Base-by-base conservation (phyloP, 2,113 vertebrate genomes). In the Passer montanus region DNA sequence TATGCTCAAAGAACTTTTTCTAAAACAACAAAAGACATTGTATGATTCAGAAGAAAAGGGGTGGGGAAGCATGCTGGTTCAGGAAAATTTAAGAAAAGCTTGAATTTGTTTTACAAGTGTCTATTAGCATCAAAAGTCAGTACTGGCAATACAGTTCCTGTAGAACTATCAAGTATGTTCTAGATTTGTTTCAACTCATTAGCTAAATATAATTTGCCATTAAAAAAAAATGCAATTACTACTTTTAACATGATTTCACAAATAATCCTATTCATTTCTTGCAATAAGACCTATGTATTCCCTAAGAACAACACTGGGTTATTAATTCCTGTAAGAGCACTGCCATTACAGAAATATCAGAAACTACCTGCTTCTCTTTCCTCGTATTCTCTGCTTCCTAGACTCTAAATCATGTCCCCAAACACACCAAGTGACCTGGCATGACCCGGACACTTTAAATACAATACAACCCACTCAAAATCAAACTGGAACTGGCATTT, bases 181-280 rank as follows among this genome's bases (percentile, higher is more conserved):
- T 70, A 90, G 56, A 94, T 92, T 81, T 95, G 95, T 97, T 97
- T 97, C 68, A 95, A 96, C 95, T 98, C 95, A 98, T 98, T 97
- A 95, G 78, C 96, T 97, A 96, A 95, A 96, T 93, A 96, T 85
- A 97, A 98, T 97, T 95, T 97, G 80, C 94, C 95, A 90, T 73
- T 31, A 0, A 6, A 58, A 90, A 46, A 73, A 92, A 89, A 82
- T 52, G 79, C 93, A 97, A 97, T 95, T 97, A 91, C 90, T 97
- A 97, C 92, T 97, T 97, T 96, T 95, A 97, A 97, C 87, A 96
- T 96, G 85, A 97, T 97, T 97, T 97, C 70, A 96, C 80, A 93
- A 97, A 90, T 81, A 97, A 95, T 91, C 87, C 95, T 96, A 97
- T 97, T 98, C 47, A 97, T 98, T 98, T 97, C 94, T 95, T 97